Evolutionary conservation across 1,140 invertebrate genomes (phyloP), one percentile per base, ranked within the genome.

Genomic region (Tetranychus cinnabarinus): DNA sequence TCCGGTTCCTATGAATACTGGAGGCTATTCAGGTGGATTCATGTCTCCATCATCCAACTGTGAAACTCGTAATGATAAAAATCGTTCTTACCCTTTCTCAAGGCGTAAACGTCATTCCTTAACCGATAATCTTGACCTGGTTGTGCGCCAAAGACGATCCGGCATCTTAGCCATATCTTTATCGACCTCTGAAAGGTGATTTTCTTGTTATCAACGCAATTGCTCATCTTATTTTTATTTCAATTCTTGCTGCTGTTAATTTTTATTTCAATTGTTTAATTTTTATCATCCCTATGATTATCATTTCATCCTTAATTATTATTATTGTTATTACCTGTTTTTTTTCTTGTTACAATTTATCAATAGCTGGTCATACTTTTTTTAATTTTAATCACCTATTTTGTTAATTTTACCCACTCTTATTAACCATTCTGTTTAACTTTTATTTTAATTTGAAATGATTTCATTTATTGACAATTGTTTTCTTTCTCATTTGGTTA

Each of bases 21-120:
- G 36, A 35, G 55, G 36, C 55, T 13, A n/a, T 31, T 35, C 13
- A 15, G 35, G 8, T 56, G 12, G 12, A 8, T 56, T 36, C 12
- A n/a, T n/a, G 23, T n/a, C 50, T n/a, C 23, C 50, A 15, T 57
- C 35, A 6, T 45, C 56, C 3, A 57, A 45, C 34, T 35, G n/a
- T 57, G 31, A 57, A 39, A 10, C 35, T n/a, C 6, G 35, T 35
- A 45, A 34, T 10, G 31, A 52, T 6, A 52, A 52, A 52, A 52
- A 47, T 56, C 59, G 59, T 23, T 39, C 36, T 7, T 52, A 52
- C 23, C 50, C 31, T 2, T 52, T n/a, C n/a, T 52, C 50, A 13
- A 36, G 46, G 48, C 34, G 63, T 23, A 64, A 64, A 62, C 46
- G 63, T 13, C 56, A 64, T 56, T 64, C 63, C 12, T 56, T 64